Base-by-base conservation (phyloP, 2,888 invertebrate species). In the Ischnus inquisitorius region DNA sequence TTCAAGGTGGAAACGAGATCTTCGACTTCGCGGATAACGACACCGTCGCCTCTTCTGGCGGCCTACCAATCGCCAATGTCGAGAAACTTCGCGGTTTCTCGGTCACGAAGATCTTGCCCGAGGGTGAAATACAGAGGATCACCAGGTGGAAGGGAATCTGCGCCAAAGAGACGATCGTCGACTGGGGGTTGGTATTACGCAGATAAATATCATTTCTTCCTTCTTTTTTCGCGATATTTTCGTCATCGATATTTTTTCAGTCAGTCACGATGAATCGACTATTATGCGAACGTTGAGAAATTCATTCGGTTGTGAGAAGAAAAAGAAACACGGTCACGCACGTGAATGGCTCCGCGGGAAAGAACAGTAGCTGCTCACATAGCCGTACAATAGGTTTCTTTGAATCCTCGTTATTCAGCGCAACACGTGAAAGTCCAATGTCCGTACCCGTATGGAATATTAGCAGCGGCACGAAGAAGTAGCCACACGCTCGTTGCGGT, bases 61-160 rank as follows among this genome's bases (percentile, higher is more conserved):
- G 57, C 28, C 43, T 6, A 34, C 34, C 34, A 34, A 28, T 25
- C 28, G 74, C 79, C 65, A 34, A 43, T 19, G 51, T 60, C 1
- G 28, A 71, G 1, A 64, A 83, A 41, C 60, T 76, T 25, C 86
- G 83, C n/a, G 95, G 96, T 92, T 96, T 97, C 93, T 94, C 96
- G 85, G 94, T 96, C 91, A 95, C 95, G 22, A 96, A 96, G 89
- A 94, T 94, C 71, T 93, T 97, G 82, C 92, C 95, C 78, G 97
- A 97, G 91, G 97, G 97, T 2, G 96, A 97, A 90, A 93, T 95
- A 86, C 97, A 97, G 77, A 88, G 90, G 72, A 79, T 90, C 83
- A 85, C 91, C 78, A 88, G 88, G 62, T 92, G 90, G 90, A 89
- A 89, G 6, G 90, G 90, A 79, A 88, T 90, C 72, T 93, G 93